Evolutionary conservation across 1,140 invertebrate genomes (phyloP), one percentile per base, ranked within the genome.

Genomic region (Drosophila paulistorum): DNA sequence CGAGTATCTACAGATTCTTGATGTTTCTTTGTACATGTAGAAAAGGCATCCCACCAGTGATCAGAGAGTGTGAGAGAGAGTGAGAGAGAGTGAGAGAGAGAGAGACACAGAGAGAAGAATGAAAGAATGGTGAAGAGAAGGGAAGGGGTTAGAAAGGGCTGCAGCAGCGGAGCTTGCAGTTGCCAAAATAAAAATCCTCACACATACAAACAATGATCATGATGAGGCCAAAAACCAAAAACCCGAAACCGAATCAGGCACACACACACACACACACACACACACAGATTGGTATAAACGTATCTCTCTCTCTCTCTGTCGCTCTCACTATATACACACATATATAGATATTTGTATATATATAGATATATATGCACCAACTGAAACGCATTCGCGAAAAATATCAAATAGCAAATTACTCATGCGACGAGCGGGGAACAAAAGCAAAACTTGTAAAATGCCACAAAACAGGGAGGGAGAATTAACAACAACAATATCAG

Each of bases 391-490:
- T 55, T 33, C 37, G 26, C 65, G 41, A 65, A 77, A 86, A 79
- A 86, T 86, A 86, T 87, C 79, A 86, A 86, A 86, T 86, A 83
- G 83, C 83, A 86, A 86, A 87, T 86, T 87, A 86, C 82, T 87
- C 83, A 86, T 86, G 79, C 74, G 77, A 61, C 51, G 66, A 62
- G 65, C 59, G 63, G 77, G 20, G 63, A 35, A 55, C 41, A 62
- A 60, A 60, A 54, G 70, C 41, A 59, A 66, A 54, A 57, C 65
- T 65, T 69, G 42, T 35, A 74, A 64, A 62, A 48, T 17, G 63
- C 23, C 14, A 41, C 10, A 69, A 10, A 48, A 42, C 17, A 10
- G 11, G 45, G 37, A 7, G 2, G 23, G 23, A 37, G 20, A 26
- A 39, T 11, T 10, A 39, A 39, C 37, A 39, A 39, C 11, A 39